A percentile compares a stretch with the other conserved stretches of the same genome.
These are phyloP conservation scores for Eledona agricola DNA, from an alignment of 2,888 invertebrate genomes.

Conservation along the genomic window DNA sequence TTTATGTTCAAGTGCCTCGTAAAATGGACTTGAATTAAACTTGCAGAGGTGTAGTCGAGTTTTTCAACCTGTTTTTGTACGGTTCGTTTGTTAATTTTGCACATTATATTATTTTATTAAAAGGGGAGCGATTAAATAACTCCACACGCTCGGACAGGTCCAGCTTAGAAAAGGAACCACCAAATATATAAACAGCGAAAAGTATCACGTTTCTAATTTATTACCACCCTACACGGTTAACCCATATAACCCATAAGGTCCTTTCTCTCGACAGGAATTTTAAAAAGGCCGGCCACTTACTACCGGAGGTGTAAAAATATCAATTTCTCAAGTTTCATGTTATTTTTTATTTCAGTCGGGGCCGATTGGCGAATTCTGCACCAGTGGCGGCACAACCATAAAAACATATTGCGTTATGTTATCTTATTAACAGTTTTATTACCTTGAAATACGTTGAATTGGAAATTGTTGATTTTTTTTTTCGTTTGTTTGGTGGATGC, in stretches of 20 bases:
- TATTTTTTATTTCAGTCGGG: constrained; percentile 28
- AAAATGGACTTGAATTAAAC: constrained; percentile 40
- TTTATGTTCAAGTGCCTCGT: constrained; percentile 48
- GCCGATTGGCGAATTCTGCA: too few relatives aligned
- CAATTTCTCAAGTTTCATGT: constrained; percentile 36
- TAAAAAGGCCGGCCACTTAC: constrained; percentile 35
- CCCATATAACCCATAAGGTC: constrained; percentile 40
- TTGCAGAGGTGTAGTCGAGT: constrained; percentile 20
- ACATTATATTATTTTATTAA: constrained; percentile 13
- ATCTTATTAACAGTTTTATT: too few relatives aligned
- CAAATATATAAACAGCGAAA: constrained; percentile 42
- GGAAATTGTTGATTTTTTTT: not conserved
- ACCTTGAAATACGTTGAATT: too few relatives aligned
- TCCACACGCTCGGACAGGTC: constrained; percentile 22
- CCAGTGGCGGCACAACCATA: too few relatives aligned
- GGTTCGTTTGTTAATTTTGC: constrained; percentile 15
- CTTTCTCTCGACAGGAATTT: constrained; percentile 38
- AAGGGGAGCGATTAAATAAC: constrained; percentile 7
- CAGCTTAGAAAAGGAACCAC: constrained; percentile 38
- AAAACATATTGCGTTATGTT: too few relatives aligned
- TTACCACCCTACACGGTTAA: constrained; percentile 42
- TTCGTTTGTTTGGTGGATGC: not conserved
- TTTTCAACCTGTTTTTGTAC: constrained; percentile 10
- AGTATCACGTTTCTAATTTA: constrained; percentile 47
- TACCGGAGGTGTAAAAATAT: constrained; percentile 38